These are phyloP conservation scores for Suricata suricatta DNA, from an alignment of 2,113 vertebrate genomes.

Conservation along the genomic window DNA sequence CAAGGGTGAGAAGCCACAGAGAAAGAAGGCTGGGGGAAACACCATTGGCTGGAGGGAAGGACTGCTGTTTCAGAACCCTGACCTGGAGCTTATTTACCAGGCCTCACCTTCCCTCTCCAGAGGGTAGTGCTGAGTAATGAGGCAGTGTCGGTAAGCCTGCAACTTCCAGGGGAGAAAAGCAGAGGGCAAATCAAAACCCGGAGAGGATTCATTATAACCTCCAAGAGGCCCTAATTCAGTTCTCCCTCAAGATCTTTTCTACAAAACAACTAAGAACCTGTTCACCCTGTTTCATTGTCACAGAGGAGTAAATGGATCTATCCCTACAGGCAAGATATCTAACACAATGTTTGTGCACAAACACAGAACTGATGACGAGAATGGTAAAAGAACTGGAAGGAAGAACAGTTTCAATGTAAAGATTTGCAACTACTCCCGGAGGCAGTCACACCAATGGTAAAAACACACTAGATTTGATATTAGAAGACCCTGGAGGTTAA, in stretches of 20 bases:
- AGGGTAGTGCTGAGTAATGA: slow-evolving; percentile 53
- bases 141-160: slow-evolving; percentile 44
- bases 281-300: slow-evolving; percentile 45
- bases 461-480: slow-evolving; percentile 4
- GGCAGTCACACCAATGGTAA: neutral
- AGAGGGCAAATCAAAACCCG: slow-evolving; percentile 67
- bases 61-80: slow-evolving; percentile 1
- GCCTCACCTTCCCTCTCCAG: slow-evolving; percentile 51
- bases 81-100: slow-evolving; percentile 15
- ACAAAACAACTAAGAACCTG: slow-evolving; percentile 64
- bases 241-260: slow-evolving; percentile 59
- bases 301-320: slow-evolving; percentile 43
- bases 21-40: neutral
- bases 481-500: neutral
- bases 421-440: neutral
- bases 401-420: neutral
- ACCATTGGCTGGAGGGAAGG: neutral
- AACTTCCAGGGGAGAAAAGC: slow-evolving; percentile 58
- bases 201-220: slow-evolving; percentile 58
- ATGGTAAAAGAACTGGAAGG: slow-evolving; percentile 1
- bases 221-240: slow-evolving; percentile 40
- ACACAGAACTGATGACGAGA: slow-evolving; percentile 25
- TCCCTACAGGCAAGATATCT: slow-evolving; percentile 10
- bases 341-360: slow-evolving; percentile 37
- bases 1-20: neutral